Conservation (phyloP, 37 sponge, comb jelly and placozoan species). For the Oscarella lobularis region DNA sequence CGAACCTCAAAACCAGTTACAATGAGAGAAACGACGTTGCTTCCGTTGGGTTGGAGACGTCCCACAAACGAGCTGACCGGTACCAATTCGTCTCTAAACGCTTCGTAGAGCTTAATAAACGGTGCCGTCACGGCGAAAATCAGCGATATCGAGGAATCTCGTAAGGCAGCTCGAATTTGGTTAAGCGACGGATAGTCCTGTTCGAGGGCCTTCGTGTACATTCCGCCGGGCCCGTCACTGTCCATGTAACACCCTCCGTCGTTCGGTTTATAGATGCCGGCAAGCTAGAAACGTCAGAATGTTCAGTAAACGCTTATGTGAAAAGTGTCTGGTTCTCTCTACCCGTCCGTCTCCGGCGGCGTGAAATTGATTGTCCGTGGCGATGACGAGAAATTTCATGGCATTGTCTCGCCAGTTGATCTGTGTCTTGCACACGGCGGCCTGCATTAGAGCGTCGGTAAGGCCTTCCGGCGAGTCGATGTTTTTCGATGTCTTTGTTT, state of each 20-base stretch:
- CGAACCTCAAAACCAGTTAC: neutral
- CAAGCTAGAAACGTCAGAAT: neutral
- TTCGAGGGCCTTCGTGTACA: neutral
- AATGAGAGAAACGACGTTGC: neutral
- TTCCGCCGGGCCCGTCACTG: neutral
- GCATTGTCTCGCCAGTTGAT: neutral
- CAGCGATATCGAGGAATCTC: neutral
- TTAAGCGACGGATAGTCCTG: neutral
- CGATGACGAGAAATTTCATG: neutral
- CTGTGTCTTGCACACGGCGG: neutral
- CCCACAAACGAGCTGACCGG: neutral
- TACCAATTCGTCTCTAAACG: neutral
- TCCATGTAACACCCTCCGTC: neutral
- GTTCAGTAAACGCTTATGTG: no score
- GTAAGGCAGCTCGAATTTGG: neutral
- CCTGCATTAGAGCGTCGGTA: neutral
- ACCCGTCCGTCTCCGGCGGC: neutral
- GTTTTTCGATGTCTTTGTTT: neutral
- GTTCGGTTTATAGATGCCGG: neutral
- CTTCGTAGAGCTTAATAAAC: neutral
- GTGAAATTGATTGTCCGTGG: neutral
- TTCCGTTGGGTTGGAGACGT: neutral
- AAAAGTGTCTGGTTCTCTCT: no score
- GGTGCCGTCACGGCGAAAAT: neutral
- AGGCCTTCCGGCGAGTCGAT: neutral